These are phyloP conservation scores for Andrena dorsata DNA, from an alignment of 2,888 invertebrate genomes.

Conservation along the genomic window DNA sequence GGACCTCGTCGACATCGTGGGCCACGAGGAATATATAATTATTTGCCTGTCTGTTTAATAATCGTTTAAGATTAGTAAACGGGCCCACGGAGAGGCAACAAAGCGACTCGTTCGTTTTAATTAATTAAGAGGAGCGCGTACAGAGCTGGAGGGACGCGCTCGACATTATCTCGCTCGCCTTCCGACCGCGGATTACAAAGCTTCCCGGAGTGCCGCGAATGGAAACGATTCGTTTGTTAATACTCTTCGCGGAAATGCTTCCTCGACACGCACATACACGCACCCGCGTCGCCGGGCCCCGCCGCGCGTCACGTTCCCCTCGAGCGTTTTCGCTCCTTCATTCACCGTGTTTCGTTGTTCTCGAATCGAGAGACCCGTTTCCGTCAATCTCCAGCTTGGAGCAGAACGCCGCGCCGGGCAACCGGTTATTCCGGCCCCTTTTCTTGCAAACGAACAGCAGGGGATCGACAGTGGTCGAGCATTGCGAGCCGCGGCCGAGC, in stretches of 20 bases:
- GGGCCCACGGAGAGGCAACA: slow-evolving; percentile 2
- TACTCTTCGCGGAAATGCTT: no score
- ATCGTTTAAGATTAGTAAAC: slow-evolving; percentile 10
- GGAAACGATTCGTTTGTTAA: background rate
- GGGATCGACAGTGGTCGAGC: no score
- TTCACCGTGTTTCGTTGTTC: no score
- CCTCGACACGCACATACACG: no score
- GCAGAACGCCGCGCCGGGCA: background rate
- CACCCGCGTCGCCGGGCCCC: background rate
- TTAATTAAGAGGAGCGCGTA: slow-evolving; percentile 38
- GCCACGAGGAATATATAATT: background rate
- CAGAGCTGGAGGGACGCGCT: slow-evolving; percentile 3
- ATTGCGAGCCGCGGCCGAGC: no score
- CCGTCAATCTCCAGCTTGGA: background rate
- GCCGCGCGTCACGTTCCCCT: background rate
- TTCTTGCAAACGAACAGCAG: slow-evolving; percentile 8
- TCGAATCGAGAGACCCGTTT: background rate
- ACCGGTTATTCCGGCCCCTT: slow-evolving; percentile 23
- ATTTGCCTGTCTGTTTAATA: background rate
- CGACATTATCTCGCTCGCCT: slow-evolving; percentile 34
- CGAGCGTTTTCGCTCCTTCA: background rate
- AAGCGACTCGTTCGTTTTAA: slow-evolving; percentile 44
- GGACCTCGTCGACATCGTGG: no score
- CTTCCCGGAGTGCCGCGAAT: slow-evolving; percentile 7
- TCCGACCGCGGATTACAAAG: slow-evolving; percentile 37